Evolutionary conservation across 2,113 vertebrate species (phyloP).

Genomic region (Phrynosoma platyrhinos): DNA sequence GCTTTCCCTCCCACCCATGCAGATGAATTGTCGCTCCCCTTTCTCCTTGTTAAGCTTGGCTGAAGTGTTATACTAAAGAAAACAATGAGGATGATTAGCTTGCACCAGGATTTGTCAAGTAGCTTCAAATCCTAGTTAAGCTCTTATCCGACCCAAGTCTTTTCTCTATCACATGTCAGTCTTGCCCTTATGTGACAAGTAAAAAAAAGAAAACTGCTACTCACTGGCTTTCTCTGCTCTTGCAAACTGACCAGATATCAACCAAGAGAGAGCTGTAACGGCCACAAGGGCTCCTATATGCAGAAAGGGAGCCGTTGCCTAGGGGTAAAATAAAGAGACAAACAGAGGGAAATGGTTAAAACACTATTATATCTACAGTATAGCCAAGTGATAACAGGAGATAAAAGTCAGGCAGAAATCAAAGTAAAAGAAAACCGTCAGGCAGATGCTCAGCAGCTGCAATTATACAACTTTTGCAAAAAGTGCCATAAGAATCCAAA

Average conservation of each 20-base stretch:
- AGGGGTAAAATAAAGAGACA: slow-evolving; percentile 4
- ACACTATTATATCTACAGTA: background rate
- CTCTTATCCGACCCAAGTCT: too few species aligned
- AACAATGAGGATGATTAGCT: background rate
- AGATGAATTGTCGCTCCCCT: too few species aligned
- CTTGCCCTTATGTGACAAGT: too few species aligned
- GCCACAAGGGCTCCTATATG: slow-evolving; percentile 91
- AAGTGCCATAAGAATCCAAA: too few species aligned
- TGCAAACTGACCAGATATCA: slow-evolving; percentile 92
- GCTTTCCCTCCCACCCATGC: background rate
- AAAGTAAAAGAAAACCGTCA: background rate
- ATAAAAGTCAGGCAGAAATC: background rate
- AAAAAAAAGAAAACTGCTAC: slow-evolving; percentile 52
- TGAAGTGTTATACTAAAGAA: background rate
- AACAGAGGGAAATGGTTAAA: background rate
- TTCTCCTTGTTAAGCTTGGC: background rate
- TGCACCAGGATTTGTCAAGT: background rate
- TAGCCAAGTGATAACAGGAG: background rate
- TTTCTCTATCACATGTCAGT: too few species aligned
- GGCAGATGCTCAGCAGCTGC: background rate
- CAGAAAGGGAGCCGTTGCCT: slow-evolving; percentile 96
- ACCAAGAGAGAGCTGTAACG: slow-evolving; percentile 89
- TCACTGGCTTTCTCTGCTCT: slow-evolving; percentile 89
- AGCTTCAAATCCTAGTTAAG: background rate
- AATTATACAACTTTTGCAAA: background rate